Percentiles rank a stretch among this genome's conserved stretches.
These are phyloP conservation scores for Eupleurogrammus muticus DNA, from an alignment of 2,797 vertebrate species.

Conservation along the genomic window DNA sequence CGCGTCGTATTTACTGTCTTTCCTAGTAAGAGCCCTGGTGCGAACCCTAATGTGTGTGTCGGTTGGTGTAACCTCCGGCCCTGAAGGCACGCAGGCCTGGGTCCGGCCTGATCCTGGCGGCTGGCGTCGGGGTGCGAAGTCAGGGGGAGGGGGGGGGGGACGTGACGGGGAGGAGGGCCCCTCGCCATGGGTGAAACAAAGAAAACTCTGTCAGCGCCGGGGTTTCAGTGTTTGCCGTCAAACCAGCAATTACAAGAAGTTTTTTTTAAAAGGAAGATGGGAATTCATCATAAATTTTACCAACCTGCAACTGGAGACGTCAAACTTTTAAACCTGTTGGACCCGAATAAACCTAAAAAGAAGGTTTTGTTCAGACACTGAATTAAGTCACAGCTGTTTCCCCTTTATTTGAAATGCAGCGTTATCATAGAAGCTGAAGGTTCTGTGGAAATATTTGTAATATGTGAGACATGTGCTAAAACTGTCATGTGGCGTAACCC, in stretches of 20 bases:
- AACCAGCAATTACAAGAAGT: conserved; percentile 72
- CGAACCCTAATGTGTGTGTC: conserved; percentile 82
- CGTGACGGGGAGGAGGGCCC: conserved; percentile 68
- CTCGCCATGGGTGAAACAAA: conserved; percentile 78
- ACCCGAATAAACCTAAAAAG: too few species aligned
- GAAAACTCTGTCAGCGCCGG: conserved; percentile 76
- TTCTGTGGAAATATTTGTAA: too few species aligned
- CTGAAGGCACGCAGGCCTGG: conserved; percentile 67
- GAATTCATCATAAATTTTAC: too few species aligned
- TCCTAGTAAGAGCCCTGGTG: conserved; percentile 80
- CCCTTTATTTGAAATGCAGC: too few species aligned
- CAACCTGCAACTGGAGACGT: too few species aligned
- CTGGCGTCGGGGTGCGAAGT: conserved; percentile 81
- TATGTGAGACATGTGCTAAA: too few species aligned
- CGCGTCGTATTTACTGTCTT: conserved; percentile 76
- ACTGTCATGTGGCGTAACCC: too few species aligned
- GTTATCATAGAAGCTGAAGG: too few species aligned
- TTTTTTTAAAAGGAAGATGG: conserved; percentile 51
- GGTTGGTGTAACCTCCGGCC: conserved; percentile 88
- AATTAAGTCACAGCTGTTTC: too few species aligned
- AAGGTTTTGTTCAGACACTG: too few species aligned
- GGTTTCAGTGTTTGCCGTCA: conserved; percentile 76
- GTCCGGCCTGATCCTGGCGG: conserved; percentile 82
- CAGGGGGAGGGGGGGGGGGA: conserved; percentile 74
- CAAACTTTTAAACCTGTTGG: too few species aligned